phyloP scores from a whole-genome alignment of 2,888 invertebrate genomes.

The Acholoe squamosa region DNA sequence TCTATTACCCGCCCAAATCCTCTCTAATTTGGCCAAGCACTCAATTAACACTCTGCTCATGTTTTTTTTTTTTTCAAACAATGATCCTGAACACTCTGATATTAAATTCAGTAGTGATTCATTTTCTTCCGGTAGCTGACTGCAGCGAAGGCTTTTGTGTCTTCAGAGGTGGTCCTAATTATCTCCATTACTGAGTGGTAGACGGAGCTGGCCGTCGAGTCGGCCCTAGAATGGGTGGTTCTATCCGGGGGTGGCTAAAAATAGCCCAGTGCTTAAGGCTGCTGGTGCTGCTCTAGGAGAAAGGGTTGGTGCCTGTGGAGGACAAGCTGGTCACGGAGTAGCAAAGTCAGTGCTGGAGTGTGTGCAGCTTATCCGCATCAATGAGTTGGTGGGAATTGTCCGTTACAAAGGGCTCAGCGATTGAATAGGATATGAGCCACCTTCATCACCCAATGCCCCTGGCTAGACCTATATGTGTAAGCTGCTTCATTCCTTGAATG shows the following conservation, averaged over 20 bases:
- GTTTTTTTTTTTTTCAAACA: slow-evolving; percentile 19
- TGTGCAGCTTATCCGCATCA: neutral
- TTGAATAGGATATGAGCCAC: too few relatives aligned
- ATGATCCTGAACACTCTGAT: neutral
- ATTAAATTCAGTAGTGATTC: neutral
- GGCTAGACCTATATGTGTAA: too few relatives aligned
- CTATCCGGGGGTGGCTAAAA: neutral
- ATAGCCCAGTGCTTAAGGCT: slow-evolving; percentile 10
- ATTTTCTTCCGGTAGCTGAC: neutral
- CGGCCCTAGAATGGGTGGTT: neutral
- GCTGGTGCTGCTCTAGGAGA: neutral
- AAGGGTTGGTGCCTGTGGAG: neutral
- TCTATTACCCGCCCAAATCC: slow-evolving; percentile 25
- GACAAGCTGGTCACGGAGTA: neutral
- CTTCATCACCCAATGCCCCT: too few relatives aligned
- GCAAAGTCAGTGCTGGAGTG: neutral
- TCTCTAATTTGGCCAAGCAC: slow-evolving; percentile 10
- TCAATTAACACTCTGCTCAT: slow-evolving; percentile 4
- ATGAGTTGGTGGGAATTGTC: neutral
- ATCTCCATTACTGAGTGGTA: neutral
- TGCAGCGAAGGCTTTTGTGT: neutral
- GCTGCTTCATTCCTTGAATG: too few relatives aligned
- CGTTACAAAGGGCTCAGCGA: too few relatives aligned
- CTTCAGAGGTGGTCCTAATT: neutral
- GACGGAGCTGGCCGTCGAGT: neutral